Evolutionary conservation across 2,888 invertebrate species (phyloP), one percentile per base, ranked within the genome.

Genomic region (Argyresthia albistria): DNA sequence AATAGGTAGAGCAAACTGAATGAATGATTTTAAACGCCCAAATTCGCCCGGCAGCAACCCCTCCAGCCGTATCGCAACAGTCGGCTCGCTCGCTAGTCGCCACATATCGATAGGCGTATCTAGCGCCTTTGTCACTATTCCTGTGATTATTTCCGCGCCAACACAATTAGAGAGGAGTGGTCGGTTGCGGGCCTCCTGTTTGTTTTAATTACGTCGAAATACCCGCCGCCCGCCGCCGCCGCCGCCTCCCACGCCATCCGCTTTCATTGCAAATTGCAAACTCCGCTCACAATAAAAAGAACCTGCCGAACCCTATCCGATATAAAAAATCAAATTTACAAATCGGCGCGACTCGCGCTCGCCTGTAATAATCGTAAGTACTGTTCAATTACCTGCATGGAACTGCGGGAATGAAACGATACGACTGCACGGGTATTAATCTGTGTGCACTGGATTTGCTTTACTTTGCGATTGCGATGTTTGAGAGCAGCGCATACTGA

Each of bases 121-220:
- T 25, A 25, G 46, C 46, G 11, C 9, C 46, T 16, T 46, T 46
- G 46, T 75, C 67, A 71, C 69, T 73, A 74, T 72, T 69, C 63
- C 70, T 69, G 75, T 80, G 79, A 84, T 83, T 80, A 86, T 81
- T 83, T 79, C 74, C 80, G 80, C 79, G 73, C 73, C 75, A 77
- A 79, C 76, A 79, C 82, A 84, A 86, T 84, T 82, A 84, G 79
- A 78, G 78, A 80, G 79, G 79, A 82, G 80, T 81, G 78, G 75
- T 70, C 70, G 70, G 74, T 75, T 76, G 76, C 47, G 43, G 45
- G 54, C 71, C 76, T 80, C 72, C 76, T 84, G 81, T 84, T 84
- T 84, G 84, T 83, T 84, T 86, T 86, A 84, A 86, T 86, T 86
- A 84, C 83, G 74, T 70, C 72, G 77, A 76, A 83, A 81, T 77